Base-by-base conservation (phyloP, 2,797 vertebrate species). In the Pseudomugil gertrudae region DNA sequence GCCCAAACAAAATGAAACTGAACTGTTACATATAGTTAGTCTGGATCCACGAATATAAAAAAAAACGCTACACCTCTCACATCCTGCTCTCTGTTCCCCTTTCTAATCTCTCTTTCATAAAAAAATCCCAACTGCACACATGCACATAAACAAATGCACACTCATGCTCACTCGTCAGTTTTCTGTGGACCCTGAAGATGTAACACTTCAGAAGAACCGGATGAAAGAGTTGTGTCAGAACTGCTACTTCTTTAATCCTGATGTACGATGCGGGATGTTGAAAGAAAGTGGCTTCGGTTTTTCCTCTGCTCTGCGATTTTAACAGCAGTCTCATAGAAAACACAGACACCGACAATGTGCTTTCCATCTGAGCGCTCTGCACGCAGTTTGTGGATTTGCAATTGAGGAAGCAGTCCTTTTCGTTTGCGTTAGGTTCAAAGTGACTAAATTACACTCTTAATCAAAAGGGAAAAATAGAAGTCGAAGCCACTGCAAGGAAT, bases 71-170 rank as follows among this genome's bases (percentile, higher is more conserved):
- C 77, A 63, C 68, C 48, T 81, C 57, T 62, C 76, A 85, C 70
- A 87, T 82, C 78, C 87, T 84, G 67, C 57, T 84, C 65, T 85
- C 73, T 81, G 75, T 80, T 83, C 76, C 78, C 57, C 36, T 71
- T 79, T 84, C 60, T 67, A 72, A 63, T 67, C 65, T 74, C 45
- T 81, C 67, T 76, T 79, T 86, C 75, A 81, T 84, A n/a, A 68
- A 77, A 57, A 76, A 54, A 72, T 61, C 52, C 50, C 59, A 61
- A 58, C 73, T 72, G 59, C 64, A 19, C 40, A 63, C 60, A 54
- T 58, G 29, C 21, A 0, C 30, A 5, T 40, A 62, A 63, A 69
- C 35, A 65, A 10, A 47, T 50, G 45, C 66, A 69, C 26, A 54
- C 68, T 74, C 67, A 56, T 24, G 15, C 29, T 58, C 63, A 64